These are phyloP conservation scores for Caenorhabditis drosophilae DNA, from an alignment of 2,888 invertebrate genomes.

Conservation along the genomic window DNA sequence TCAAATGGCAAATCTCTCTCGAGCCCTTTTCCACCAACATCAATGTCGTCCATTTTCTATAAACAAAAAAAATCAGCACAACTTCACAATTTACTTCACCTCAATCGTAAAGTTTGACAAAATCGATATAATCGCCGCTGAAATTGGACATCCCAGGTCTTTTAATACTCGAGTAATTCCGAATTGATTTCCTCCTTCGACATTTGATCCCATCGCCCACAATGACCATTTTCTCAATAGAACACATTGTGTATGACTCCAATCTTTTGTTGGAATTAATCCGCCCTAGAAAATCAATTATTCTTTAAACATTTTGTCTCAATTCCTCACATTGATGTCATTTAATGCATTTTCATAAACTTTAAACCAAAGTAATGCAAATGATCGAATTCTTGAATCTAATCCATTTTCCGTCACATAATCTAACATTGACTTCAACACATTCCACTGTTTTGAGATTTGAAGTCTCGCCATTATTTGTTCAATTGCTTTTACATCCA, in stretches of 20 bases:
- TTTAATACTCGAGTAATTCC: conserved; percentile 18
- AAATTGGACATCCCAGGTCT: conserved; percentile 22
- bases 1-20: no score
- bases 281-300: not conserved
- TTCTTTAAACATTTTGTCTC: not conserved
- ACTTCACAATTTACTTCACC: not conserved
- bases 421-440: conserved; percentile 17
- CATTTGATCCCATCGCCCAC: conserved; percentile 27
- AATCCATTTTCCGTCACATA: conserved; percentile 9
- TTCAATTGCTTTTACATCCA: conserved; percentile 26
- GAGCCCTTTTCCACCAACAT: no score
- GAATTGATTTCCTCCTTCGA: conserved; percentile 25
- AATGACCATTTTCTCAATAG: conserved; percentile 30
- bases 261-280: conserved; percentile 9
- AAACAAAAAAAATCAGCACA: not conserved
- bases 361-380: conserved; percentile 29
- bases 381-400: conserved; percentile 25
- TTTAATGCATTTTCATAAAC: conserved; percentile 29
- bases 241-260: conserved; percentile 29
- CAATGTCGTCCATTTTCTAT: conserved; percentile 29
- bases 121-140: conserved; percentile 24
- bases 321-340: conserved; percentile 15
- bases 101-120: conserved; percentile 20
- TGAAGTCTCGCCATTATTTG: conserved; percentile 30
- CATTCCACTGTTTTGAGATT: conserved; percentile 25